phyloP scores from a whole-genome alignment of 2,888 invertebrate species.

The Dioctria linearis region DNA sequence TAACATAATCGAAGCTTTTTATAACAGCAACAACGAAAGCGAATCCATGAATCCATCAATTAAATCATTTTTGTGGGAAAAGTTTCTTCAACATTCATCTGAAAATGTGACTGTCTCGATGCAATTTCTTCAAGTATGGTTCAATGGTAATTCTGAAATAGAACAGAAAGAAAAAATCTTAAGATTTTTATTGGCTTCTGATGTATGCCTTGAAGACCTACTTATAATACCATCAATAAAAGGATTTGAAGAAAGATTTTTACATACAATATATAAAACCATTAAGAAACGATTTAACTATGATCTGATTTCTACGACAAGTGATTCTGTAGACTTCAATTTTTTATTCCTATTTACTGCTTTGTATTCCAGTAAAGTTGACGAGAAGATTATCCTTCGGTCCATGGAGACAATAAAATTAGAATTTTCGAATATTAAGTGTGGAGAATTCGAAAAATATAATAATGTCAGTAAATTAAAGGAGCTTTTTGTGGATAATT shows the following conservation, averaged over 20 bases:
- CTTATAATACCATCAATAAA: slow-evolving; percentile 2
- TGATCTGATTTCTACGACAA: not conserved
- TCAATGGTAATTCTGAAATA: not conserved
- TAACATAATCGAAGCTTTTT: slow-evolving; percentile 2
- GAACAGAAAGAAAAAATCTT: not conserved
- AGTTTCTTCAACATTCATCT: not conserved
- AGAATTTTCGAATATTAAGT: not conserved
- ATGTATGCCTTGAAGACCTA: not conserved
- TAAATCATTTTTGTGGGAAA: not conserved
- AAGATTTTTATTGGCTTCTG: not conserved
- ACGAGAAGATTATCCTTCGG: not conserved
- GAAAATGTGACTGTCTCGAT: not conserved
- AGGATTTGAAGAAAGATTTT: not conserved
- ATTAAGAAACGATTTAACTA: not conserved
- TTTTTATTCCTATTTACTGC: not conserved
- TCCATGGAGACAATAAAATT: not conserved
- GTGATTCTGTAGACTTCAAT: not conserved
- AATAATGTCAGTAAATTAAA: slow-evolving; percentile 8
- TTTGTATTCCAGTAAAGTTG: not conserved
- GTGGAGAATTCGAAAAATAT: not conserved
- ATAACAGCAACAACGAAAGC: not conserved
- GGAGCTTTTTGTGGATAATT: slow-evolving; percentile 37
- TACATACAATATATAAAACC: not conserved
- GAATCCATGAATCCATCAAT: not conserved
- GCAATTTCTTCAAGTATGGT: not conserved